Conservation (phyloP, 2,888 invertebrate species). For the Ectemnius cavifrons region DNA sequence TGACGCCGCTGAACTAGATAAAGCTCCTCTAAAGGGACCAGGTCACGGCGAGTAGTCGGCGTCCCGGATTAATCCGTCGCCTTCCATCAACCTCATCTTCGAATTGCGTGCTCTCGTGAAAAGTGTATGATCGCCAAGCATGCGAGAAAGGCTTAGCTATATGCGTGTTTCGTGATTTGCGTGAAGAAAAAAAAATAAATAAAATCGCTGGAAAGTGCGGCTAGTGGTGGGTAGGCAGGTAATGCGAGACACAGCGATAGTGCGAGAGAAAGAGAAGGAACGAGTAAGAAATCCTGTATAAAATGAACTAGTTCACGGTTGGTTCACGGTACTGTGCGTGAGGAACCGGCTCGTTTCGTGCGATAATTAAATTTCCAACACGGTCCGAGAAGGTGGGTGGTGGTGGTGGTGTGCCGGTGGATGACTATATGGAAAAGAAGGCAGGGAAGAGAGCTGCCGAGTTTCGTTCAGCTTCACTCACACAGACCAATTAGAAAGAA, state of each 20-base stretch:
- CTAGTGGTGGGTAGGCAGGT: neutral
- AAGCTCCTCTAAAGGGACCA: neutral
- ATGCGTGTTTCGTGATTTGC: neutral
- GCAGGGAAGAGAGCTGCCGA: constrained; percentile 14
- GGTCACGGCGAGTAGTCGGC: neutral
- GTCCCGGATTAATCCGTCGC: neutral
- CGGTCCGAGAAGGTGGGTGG: constrained; percentile 46
- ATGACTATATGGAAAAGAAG: constrained; percentile 13
- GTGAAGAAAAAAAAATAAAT: neutral
- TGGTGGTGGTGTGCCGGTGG: neutral
- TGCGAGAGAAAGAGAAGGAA: too few species aligned
- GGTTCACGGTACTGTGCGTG: constrained; percentile 24
- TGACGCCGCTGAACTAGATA: constrained; percentile 8
- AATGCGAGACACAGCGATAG: neutral
- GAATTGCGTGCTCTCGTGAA: neutral
- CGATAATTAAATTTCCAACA: constrained; percentile 71
- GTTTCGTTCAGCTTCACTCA: neutral
- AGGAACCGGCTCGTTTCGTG: constrained; percentile 38
- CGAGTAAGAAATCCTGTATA: constrained; percentile 31
- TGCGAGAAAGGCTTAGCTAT: neutral
- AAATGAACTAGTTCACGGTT: constrained; percentile 39
- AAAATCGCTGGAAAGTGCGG: neutral
- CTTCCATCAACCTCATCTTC: neutral
- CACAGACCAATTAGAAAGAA: constrained; percentile 44
- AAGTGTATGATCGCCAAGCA: neutral